Percentiles rank a stretch among this genome's conserved stretches.
Conservation (phyloP, 2,113 vertebrate species). For the Phodopus roborovskii region DNA sequence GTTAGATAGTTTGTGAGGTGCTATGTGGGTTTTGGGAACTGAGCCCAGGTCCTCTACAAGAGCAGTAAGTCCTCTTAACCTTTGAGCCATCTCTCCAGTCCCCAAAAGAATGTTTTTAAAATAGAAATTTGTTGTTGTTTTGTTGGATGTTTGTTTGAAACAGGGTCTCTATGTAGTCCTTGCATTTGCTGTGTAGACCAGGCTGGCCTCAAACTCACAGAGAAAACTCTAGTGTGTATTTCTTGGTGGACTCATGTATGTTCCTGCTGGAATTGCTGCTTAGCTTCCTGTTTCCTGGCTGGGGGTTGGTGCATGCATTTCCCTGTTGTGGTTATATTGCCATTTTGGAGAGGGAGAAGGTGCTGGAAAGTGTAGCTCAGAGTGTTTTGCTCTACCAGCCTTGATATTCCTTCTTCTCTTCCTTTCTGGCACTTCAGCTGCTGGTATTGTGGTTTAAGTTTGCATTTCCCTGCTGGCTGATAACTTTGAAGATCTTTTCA, state of each 20-base stretch:
- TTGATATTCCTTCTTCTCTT: neutral
- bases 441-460: neutral
- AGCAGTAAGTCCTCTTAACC: neutral
- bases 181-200: neutral
- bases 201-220: neutral
- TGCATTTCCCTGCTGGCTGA: neutral
- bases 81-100: neutral
- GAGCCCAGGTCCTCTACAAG: neutral
- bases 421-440: neutral
- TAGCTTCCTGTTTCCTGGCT: neutral
- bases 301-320: neutral
- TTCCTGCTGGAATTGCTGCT: neutral
- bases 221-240: neutral
- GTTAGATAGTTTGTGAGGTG: neutral
- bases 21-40: neutral
- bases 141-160: neutral
- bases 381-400: neutral
- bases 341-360: neutral
- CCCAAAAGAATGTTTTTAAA: neutral
- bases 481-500: neutral
- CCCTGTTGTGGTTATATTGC: neutral
- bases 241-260: neutral
- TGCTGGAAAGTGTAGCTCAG: neutral
- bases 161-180: neutral
- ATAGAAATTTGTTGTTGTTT: neutral